phyloP scores from a whole-genome alignment of 2,113 vertebrate genomes.

The Alectura lathami region DNA sequence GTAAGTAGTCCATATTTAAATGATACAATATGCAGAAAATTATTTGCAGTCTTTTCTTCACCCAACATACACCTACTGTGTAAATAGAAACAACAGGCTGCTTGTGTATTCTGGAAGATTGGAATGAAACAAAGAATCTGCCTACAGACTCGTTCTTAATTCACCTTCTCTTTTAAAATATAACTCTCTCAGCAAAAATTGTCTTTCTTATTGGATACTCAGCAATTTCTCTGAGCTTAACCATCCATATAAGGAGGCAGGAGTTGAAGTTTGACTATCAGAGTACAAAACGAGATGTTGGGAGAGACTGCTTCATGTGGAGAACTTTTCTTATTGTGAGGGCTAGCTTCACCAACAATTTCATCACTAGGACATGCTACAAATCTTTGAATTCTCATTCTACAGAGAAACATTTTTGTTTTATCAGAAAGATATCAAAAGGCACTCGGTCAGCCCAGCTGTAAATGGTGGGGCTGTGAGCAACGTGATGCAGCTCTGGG shows the following conservation, averaged over 20 bases:
- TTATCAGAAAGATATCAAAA: not conserved
- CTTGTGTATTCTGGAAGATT: not conserved
- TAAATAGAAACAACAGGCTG: not conserved
- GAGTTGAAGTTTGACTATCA: not conserved
- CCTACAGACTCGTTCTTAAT: not conserved
- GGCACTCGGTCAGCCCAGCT: too few species aligned
- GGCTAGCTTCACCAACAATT: not conserved
- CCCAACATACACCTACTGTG: accelerated
- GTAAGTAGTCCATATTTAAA: not conserved
- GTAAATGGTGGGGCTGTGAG: too few species aligned
- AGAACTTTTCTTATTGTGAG: not conserved
- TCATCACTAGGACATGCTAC: not conserved
- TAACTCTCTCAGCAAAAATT: not conserved
- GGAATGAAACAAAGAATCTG: not conserved
- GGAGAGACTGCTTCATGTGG: not conserved
- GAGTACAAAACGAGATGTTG: not conserved
- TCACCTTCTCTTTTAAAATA: not conserved
- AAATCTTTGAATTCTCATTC: not conserved
- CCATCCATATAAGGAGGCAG: not conserved
- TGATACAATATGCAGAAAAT: not conserved
- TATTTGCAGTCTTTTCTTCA: not conserved
- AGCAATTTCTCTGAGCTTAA: not conserved
- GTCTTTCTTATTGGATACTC: not conserved
- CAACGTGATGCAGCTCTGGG: too few species aligned
- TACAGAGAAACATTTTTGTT: not conserved